These are phyloP conservation scores for Tupiocoris notatus DNA, from an alignment of 2,888 invertebrate species.

Conservation along the genomic window DNA sequence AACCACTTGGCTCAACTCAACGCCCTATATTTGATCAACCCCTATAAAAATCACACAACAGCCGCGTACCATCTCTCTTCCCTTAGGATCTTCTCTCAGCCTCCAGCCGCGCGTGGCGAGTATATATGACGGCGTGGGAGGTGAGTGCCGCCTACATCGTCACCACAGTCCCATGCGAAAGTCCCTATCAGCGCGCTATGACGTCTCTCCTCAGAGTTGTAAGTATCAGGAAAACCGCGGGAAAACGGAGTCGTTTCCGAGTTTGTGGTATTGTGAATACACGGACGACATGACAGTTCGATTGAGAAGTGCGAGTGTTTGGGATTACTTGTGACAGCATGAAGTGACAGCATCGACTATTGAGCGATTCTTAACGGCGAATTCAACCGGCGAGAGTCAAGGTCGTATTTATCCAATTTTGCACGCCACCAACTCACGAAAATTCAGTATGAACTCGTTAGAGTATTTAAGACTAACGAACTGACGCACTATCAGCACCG, in stretches of 20 bases:
- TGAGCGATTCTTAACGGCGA: too few relatives aligned
- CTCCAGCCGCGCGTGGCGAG: slow-evolving; percentile 39
- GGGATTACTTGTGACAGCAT: not conserved
- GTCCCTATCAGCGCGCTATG: slow-evolving; percentile 18
- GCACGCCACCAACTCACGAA: too few relatives aligned
- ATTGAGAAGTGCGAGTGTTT: not conserved
- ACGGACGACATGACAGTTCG: too few relatives aligned
- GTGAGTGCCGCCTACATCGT: too few relatives aligned
- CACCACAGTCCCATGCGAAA: not conserved
- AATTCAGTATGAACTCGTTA: too few relatives aligned
- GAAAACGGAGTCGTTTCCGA: not conserved
- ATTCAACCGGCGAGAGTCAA: too few relatives aligned
- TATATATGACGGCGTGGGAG: slow-evolving; percentile 22
- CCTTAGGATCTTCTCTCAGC: slow-evolving; percentile 2
- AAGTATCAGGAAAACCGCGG: slow-evolving; percentile 19
- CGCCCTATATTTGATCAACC: too few relatives aligned
- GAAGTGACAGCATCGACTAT: not conserved
- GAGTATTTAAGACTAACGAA: too few relatives aligned
- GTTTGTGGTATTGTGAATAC: not conserved
- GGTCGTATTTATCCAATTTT: not conserved
- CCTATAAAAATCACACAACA: too few relatives aligned
- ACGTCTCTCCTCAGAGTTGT: slow-evolving; percentile 28
- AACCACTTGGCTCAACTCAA: too few relatives aligned
- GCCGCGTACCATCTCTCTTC: too few relatives aligned
- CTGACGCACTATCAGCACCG: too few relatives aligned